Evolutionary conservation across 2,113 vertebrate species (phyloP).

Genomic region (Oreochromis spilurus): DNA sequence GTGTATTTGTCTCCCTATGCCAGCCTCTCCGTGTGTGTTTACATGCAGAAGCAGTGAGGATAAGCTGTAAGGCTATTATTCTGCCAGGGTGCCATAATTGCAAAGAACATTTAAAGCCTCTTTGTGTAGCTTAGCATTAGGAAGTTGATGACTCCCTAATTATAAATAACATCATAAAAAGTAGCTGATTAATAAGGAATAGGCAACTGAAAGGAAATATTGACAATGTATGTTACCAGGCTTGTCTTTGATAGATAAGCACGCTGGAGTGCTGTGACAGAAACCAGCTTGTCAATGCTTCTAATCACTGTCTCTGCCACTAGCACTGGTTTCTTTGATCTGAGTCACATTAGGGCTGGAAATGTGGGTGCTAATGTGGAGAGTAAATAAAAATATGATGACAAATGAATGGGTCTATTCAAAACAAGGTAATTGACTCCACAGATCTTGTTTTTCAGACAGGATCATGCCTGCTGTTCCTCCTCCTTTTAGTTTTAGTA

Average conservation of each 20-base stretch:
- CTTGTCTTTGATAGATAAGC: not conserved
- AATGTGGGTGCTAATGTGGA: not conserved
- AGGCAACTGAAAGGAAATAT: not conserved
- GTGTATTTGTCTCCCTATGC: not conserved
- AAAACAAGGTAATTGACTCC: not conserved
- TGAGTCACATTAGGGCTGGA: not conserved
- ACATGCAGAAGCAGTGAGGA: not conserved
- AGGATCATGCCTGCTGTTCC: not conserved
- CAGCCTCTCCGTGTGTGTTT: not conserved
- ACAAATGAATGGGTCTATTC: not conserved
- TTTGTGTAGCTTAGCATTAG: conserved; percentile 33
- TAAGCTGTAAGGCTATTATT: conserved; percentile 14
- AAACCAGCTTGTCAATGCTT: not conserved
- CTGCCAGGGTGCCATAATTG: conserved; percentile 7
- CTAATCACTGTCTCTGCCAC: not conserved
- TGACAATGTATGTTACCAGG: not conserved
- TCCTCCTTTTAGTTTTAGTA: not conserved
- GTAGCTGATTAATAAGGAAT: not conserved
- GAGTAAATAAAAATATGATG: not conserved
- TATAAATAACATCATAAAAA: conserved; percentile 1
- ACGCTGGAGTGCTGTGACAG: not conserved
- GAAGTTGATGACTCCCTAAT: conserved; percentile 40
- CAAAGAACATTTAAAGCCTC: conserved; percentile 22
- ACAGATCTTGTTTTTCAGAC: not conserved
- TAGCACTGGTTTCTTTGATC: not conserved